These are phyloP conservation scores for Corythaeola cristata DNA, from an alignment of 2,113 vertebrate genomes.

Conservation along the genomic window DNA sequence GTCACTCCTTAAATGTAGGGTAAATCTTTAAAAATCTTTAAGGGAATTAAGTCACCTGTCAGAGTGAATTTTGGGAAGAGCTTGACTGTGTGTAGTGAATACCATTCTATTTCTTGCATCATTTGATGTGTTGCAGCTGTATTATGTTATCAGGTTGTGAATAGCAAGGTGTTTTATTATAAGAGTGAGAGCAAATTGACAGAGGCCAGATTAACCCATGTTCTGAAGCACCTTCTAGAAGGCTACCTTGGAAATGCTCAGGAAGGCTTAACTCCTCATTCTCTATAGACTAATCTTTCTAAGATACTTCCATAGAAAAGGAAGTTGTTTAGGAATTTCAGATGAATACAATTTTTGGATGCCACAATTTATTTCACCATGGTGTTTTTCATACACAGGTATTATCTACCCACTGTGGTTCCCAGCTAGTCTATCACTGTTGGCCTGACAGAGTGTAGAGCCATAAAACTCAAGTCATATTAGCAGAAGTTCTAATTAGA, in stretches of 20 bases:
- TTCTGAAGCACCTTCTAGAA: background rate
- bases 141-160: background rate
- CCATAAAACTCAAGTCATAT: fast-evolving
- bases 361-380: background rate
- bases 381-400: background rate
- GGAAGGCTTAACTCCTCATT: background rate
- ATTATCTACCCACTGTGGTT: background rate
- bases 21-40: background rate
- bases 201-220: background rate
- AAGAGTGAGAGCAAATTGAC: background rate
- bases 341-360: background rate
- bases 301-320: background rate
- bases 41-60: background rate
- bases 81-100: background rate
- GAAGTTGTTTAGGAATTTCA: background rate
- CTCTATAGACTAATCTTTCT: background rate
- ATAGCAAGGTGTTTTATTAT: background rate
- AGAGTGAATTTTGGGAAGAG: background rate
- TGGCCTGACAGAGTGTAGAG: background rate
- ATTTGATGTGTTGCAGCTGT: background rate
- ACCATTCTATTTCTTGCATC: background rate
- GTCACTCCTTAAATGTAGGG: background rate
- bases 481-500: background rate
- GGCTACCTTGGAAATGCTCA: background rate
- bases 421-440: background rate